A percentile compares a stretch with the other conserved stretches of the same genome.
Conservation (phyloP, 2,113 vertebrate species). For the Macheiramphus alcinus region DNA sequence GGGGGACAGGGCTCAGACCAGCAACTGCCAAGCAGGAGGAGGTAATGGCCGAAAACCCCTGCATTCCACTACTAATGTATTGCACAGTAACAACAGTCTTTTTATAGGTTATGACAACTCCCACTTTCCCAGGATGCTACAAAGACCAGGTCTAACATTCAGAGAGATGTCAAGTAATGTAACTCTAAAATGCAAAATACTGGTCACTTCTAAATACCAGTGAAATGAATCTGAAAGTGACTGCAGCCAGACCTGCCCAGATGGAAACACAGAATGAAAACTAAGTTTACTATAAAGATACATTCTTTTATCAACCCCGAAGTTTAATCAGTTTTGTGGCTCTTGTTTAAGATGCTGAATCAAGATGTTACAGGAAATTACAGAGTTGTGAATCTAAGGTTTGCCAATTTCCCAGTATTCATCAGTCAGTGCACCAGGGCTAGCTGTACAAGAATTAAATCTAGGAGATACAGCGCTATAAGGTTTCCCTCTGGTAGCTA, state of each 20-base stretch:
- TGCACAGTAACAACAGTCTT: neutral
- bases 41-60: neutral
- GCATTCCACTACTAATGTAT: neutral
- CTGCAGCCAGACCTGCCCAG: neutral
- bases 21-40: neutral
- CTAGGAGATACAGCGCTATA: fast-evolving
- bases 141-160: neutral
- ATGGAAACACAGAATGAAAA: neutral
- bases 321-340: neutral
- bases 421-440: neutral
- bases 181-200: neutral
- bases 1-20: neutral
- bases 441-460: neutral
- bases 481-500: neutral
- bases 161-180: neutral
- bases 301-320: neutral
- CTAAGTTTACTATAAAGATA: neutral
- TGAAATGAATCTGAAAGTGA: neutral
- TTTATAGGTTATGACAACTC: neutral
- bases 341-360: neutral
- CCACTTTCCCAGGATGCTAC: neutral
- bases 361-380: neutral
- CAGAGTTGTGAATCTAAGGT: neutral
- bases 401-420: neutral
- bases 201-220: neutral